Evolutionary conservation across 2,888 invertebrate genomes (phyloP), one percentile per base, ranked within the genome.

Genomic region (Drosophila peninsularis): DNA sequence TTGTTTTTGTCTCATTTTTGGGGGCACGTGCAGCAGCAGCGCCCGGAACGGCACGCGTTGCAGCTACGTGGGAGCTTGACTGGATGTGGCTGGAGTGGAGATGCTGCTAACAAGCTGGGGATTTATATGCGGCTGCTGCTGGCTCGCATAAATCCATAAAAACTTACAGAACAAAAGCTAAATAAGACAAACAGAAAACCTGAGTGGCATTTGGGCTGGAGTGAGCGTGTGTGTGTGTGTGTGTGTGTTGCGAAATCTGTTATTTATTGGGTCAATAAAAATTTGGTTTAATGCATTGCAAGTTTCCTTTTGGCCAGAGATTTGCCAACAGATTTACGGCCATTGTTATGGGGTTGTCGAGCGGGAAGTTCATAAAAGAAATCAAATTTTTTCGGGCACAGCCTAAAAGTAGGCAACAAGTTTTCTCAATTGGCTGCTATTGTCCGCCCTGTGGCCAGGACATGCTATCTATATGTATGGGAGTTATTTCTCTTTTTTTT

Each of bases 191-290:
- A 62, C 63, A 56, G 21, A 45, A 47, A 49, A 53, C 56, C 53
- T 56, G 60, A 56, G 52, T 57, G 58, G 14, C 19, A 30, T 34
- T 50, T 5, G 37, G 14, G 32, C 17, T 36, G n/a, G 39, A 5
- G 32, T 36, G 34, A 45, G 27, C 0, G 24, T 24, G 44, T 14
- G 24, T 1, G 14, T 6, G 30, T n/a, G 6, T 7, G 19, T 30
- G 10, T 41, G 42, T 42, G 42, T 5, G 19, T 19, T 34, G 57
- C 61, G 52, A 74, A 89, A 87, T 84, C 88, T 82, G 82, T 78
- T 89, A 82, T 89, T 86, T 86, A 86, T 86, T 84, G 73, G 64
- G 57, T 62, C 88, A 89, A 86, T 86, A 89, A 86, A 85, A 83
- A 69, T 70, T 75, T 71, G 75, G 60, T 65, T 88, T 82, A 88